These are phyloP conservation scores for Clavelina lepadiformis DNA, from an alignment of 23 tunicate genomes.

Conservation along the genomic window DNA sequence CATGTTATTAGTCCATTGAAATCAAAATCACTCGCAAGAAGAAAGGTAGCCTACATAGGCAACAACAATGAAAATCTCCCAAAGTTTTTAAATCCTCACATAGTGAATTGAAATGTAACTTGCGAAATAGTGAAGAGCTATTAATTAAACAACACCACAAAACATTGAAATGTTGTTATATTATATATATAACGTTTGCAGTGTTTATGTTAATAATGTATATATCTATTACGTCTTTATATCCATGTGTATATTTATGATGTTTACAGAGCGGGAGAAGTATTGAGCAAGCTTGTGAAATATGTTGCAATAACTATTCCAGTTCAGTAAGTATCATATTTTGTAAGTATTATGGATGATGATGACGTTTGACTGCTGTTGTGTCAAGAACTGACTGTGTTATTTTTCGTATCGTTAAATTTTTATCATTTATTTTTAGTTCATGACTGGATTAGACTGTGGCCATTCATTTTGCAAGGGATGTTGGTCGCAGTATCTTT, in stretches of 20 bases:
- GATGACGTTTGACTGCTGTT: background rate
- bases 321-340: slow-evolving; percentile 9
- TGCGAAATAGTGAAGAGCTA: no score
- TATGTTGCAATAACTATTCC: slow-evolving; percentile 56
- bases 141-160: background rate
- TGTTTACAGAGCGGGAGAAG: background rate
- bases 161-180: background rate
- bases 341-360: background rate
- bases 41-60: no score
- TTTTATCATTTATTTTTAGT: slow-evolving; percentile 22
- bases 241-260: background rate
- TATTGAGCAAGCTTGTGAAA: slow-evolving; percentile 64
- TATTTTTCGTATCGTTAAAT: no score
- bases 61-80: no score
- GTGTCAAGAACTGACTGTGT: no score
- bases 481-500: slow-evolving; percentile 71
- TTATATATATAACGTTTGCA: no score
- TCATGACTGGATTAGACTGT: slow-evolving; percentile 74
- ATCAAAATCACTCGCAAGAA: background rate
- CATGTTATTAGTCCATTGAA: slow-evolving; percentile 68
- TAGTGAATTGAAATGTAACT: no score
- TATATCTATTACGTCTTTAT: background rate
- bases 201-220: background rate
- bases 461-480: slow-evolving; percentile 88
- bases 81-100: no score